Evolutionary conservation across 2,888 invertebrate species (phyloP), one percentile per base, ranked within the genome.

Genomic region (Theodoxus fluviatilis): DNA sequence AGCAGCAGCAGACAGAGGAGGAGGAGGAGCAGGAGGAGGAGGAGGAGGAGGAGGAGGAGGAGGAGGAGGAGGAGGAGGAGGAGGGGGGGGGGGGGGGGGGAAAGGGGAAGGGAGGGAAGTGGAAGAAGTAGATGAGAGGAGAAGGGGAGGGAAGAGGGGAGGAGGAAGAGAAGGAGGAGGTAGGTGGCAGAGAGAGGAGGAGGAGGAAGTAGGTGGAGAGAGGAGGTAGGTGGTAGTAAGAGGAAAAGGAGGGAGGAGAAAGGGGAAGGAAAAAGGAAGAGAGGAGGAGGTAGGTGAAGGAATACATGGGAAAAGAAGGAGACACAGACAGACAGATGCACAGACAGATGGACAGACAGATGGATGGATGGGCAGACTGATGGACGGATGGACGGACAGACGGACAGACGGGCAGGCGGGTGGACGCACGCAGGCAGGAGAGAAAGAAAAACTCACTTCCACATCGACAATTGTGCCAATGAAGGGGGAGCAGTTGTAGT

Each of bases 41-140:
- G 40, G 38, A 28, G 25, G 38, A 37, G 28, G 28, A 6, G 40
- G 33, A 2, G 38, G n/a, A 28, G 28, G 15, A 38, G 31, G 6
- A 25, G 37, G 22, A 9, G 6, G 37, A 37, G n/a, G 28, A 25
- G 22, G 52, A 12, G 35, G n/a, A n/a, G 9, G 22, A 35, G 28
- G 52, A 55, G 43, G 4, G 33, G 25, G 52, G 25, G n/a, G 49
- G 33, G 47, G 52, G 52, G 3, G 28, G 7, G 67, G 33, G 15
- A 49, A 35, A 49, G 33, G 52, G 49, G n/a, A n/a, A 49, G 67
- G 25, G 33, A 67, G 49, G 15, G 55, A 47, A 43, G 38, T 12
- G n/a, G 25, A 28, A 67, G 43, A 28, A 22, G 35, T 43, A 28
- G 47, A n/a, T 15, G 28, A 9, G 25, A 7, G 25, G 22, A 47